A percentile compares a stretch with the other conserved stretches of the same genome.
phyloP scores from a whole-genome alignment of 2,797 vertebrate genomes.

The Falco novaeseelandiae region DNA sequence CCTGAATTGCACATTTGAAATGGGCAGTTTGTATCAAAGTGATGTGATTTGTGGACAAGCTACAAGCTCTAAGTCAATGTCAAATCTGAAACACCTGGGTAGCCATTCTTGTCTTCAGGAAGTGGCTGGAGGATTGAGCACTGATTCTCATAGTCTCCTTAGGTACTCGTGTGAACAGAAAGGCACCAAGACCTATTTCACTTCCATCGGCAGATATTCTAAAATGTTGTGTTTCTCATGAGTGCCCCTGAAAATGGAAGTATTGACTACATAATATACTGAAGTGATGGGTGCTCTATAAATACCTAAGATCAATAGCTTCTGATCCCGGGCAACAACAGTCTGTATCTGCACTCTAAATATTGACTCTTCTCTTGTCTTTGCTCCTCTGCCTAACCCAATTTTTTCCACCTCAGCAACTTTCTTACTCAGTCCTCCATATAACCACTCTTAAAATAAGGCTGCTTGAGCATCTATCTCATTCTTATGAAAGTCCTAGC shows the following conservation, averaged over 20 bases:
- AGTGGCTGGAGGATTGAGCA: not conserved
- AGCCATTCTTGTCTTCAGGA: not conserved
- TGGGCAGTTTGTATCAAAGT: constrained; percentile 1
- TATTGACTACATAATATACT: not conserved
- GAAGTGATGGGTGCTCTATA: not conserved
- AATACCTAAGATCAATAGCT: not conserved
- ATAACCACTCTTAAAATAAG: not conserved
- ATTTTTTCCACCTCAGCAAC: not conserved
- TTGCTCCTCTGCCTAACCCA: not conserved
- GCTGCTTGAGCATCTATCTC: not conserved
- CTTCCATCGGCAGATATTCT: not conserved
- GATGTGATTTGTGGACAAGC: not conserved
- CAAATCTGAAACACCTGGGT: not conserved
- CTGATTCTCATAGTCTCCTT: not conserved
- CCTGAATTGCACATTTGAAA: constrained; percentile 47
- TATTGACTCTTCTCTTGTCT: not conserved
- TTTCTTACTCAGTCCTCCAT: not conserved
- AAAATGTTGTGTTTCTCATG: not conserved
- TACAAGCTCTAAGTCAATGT: not conserved
- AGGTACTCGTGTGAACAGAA: not conserved
- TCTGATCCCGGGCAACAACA: not conserved
- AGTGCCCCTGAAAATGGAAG: not conserved
- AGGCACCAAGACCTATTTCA: not conserved
- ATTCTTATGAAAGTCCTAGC: not conserved
- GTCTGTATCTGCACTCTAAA: not conserved